Conservation (phyloP, 1,140 invertebrate genomes). For the Ericerus pela region DNA sequence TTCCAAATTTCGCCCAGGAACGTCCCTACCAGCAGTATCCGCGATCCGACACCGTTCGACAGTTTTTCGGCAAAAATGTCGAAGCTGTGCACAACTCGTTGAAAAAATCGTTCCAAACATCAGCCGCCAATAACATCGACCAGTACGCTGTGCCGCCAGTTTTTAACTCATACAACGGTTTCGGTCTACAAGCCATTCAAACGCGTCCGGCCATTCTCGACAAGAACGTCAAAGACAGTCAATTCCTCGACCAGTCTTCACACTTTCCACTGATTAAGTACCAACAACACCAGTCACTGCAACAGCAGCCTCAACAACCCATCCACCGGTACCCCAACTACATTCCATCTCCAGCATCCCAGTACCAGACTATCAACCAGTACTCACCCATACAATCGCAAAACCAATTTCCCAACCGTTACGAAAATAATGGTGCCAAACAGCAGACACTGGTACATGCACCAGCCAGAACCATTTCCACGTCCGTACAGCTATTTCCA, state of each 20-base stretch:
- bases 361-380: not conserved
- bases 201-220: conserved; percentile 24
- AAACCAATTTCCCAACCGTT: not conserved
- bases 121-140: conserved; percentile 22
- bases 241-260: conserved; percentile 3
- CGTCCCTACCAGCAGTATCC: not conserved
- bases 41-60: not conserved
- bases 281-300: not conserved
- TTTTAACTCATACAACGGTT: conserved; percentile 33
- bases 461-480: not conserved
- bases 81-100: not conserved
- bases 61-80: conserved; percentile 2
- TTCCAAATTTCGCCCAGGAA: not conserved
- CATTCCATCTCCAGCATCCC: not conserved
- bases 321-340: not conserved
- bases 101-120: conserved; percentile 5
- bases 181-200: conserved; percentile 32
- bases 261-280: not conserved
- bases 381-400: too few species aligned
- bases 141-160: conserved; percentile 32
- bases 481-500: not conserved
- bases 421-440: not conserved
- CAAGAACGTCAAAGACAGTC: conserved; percentile 13
- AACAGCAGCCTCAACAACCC: not conserved
- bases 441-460: not conserved